phyloP scores from a whole-genome alignment of 2,113 vertebrate genomes.

The Seriola rivoliana region DNA sequence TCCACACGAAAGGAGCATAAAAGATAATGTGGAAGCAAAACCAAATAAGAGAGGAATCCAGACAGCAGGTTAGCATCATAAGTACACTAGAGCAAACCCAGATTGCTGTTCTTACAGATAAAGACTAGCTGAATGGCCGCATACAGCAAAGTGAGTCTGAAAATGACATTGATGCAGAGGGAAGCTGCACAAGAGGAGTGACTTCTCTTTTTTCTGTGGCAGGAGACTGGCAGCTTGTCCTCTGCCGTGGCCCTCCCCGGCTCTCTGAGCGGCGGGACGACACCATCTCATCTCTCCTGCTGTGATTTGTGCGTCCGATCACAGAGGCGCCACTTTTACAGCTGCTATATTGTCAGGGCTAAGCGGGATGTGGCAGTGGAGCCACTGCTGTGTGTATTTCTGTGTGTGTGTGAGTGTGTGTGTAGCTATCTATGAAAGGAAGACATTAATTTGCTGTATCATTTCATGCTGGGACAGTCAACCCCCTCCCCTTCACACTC shows the following conservation, averaged over 20 bases:
- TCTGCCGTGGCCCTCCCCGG: constrained; percentile 53
- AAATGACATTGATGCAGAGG: constrained; percentile 52
- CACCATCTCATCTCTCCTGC: constrained; percentile 63
- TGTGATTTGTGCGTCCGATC: constrained; percentile 83
- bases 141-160: constrained; percentile 14
- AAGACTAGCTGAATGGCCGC: constrained; percentile 24
- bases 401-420: constrained; percentile 42
- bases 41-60: constrained; percentile 49
- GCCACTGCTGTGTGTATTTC: constrained; percentile 67
- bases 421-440: constrained; percentile 73
- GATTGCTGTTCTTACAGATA: constrained; percentile 37
- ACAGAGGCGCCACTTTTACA: constrained; percentile 80
- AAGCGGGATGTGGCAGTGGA: constrained; percentile 77
- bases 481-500: constrained; percentile 24
- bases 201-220: constrained; percentile 38
- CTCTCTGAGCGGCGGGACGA: constrained; percentile 44
- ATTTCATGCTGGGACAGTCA: constrained; percentile 78
- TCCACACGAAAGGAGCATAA: constrained; percentile 48
- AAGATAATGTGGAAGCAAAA: constrained; percentile 63
- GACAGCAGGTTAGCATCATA: constrained; percentile 31
- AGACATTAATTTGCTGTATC: constrained; percentile 86
- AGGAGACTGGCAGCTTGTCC: constrained; percentile 75
- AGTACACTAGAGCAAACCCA: constrained; percentile 5
- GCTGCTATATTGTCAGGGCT: constrained; percentile 76
- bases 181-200: constrained; percentile 39